phyloP scores from a whole-genome alignment of 2,113 vertebrate genomes.

The Chroicocephalus ridibundus region DNA sequence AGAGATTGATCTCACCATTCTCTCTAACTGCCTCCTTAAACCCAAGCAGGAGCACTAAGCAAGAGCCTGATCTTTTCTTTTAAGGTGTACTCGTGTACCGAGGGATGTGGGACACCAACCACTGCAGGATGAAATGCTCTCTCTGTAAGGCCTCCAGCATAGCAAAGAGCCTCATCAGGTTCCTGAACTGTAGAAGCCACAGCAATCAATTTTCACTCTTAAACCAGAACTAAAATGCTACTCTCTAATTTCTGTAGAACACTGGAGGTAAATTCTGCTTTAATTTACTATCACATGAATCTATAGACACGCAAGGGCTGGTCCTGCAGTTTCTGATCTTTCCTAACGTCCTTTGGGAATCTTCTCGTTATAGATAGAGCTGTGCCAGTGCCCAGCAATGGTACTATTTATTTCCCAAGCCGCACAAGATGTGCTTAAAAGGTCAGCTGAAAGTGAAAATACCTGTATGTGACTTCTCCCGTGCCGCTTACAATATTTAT shows the following conservation, averaged over 20 bases:
- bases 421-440: not conserved
- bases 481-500: not conserved
- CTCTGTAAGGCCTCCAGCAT: rapidly evolving
- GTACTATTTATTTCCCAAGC: not conserved
- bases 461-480: not conserved
- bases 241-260: not conserved
- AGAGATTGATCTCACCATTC: not conserved
- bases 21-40: not conserved
- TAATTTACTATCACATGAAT: not conserved
- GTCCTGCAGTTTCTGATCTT: not conserved
- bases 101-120: not conserved
- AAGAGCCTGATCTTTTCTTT: not conserved
- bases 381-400: not conserved
- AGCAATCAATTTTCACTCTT: not conserved
- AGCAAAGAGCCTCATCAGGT: not conserved
- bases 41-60: not conserved
- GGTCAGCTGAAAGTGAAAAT: not conserved
- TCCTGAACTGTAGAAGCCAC: not conserved
- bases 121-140: not conserved
- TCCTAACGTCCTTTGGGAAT: not conserved
- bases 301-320: not conserved
- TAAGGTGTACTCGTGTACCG: too few species aligned
- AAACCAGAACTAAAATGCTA: not conserved
- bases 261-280: not conserved
- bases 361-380: not conserved